Base-by-base conservation (phyloP, 2,797 vertebrate species). In the Onychomys leucogaster region DNA sequence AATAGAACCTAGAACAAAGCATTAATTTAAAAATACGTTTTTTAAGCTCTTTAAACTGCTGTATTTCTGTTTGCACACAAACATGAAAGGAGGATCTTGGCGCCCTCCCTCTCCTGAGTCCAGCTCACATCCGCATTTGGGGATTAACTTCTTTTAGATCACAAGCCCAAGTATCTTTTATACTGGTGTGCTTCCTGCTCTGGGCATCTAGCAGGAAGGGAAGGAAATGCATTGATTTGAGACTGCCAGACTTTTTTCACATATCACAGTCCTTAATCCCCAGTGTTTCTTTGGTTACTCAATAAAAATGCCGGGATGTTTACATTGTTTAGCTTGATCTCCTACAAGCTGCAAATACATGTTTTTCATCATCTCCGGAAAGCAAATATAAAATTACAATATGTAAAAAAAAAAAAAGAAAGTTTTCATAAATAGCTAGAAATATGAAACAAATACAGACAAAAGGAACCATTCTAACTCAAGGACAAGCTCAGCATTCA, bases 11-110 rank as follows among this genome's bases (percentile, higher is more conserved):
- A 55, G 95, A 37, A 88, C 29, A 52, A 34, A 2, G 65, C 77
- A 94, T 4, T 46, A 59, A n/a, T 84, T 82, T 65, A 46, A 43
- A 96, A 90, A n/a, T 85, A 90, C 69, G 13, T 52, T 57, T 85
- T 85, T 52, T n/a, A 83, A 94, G 61, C 23, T 85, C 69, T 95
- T 97, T 83, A 86, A 93, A 90, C 9, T 86, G 71, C n/a, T 96
- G 25, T 67, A 78, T 86, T 97, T 94, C 95, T 96, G 37, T 89
- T 88, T 93, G 84, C 93, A 49, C 37, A 90, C 69, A 94, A 90
- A 84, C 21, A 88, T 23, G 91, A 63, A 93, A 8, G 27, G 34
- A 94, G 17, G 85, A 65, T 43, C 7, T 55, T 82, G 19, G n/a
- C 93, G 69, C 16, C 43, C 75, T 89, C 34, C 13, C 67, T 82